Evolutionary conservation across 2,113 vertebrate species (phyloP), one percentile per base, ranked within the genome.

Genomic region (Poicephalus meyeri): DNA sequence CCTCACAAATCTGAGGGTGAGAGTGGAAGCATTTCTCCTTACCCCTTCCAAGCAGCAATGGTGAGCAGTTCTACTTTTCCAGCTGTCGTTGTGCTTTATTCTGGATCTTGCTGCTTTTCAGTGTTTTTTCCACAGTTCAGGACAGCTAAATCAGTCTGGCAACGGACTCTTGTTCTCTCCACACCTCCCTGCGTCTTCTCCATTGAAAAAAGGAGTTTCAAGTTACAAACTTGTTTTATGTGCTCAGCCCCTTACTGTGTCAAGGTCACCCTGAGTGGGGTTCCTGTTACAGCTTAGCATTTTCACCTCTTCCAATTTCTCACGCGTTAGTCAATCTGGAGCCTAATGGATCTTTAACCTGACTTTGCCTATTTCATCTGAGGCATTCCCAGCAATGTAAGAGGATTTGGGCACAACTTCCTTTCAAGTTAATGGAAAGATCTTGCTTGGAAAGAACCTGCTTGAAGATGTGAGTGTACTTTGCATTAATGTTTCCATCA

Each of bases 371-470:
- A 49, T 60, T 29, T 68, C 6, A 0, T 85, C 74, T 87, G 58
- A 86, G 84, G 82, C 0, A 0, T 87, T 94, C 74, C 76, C 87
- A 93, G 89, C 5, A 1, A 56, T 46, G 44, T 96, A 93, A 94
- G 93, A 96, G 93, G 91, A 94, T 96, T 97, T 94, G 74, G 81
- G 68, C 74, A 63, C 68, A 94, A 77, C 84, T 96, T 95, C 44
- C 94, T 97, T 95, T 97, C 94, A 93, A 95, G 94, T 93, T 97
- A 97, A 92, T 95, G 94, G 95, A 91, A 91, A 91, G 93, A 95
- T 85, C 78, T 95, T 92, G 72, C 76, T 92, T 92, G 84, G 83
- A 93, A 95, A 68, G 93, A 95, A 79, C 77, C 80, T 91, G 77
- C 89, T 95, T 87, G 70, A 91, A 91, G 73, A 94, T 84, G 61